These are phyloP conservation scores for Sphinx pinastri DNA, from an alignment of 2,888 invertebrate species.

Conservation along the genomic window DNA sequence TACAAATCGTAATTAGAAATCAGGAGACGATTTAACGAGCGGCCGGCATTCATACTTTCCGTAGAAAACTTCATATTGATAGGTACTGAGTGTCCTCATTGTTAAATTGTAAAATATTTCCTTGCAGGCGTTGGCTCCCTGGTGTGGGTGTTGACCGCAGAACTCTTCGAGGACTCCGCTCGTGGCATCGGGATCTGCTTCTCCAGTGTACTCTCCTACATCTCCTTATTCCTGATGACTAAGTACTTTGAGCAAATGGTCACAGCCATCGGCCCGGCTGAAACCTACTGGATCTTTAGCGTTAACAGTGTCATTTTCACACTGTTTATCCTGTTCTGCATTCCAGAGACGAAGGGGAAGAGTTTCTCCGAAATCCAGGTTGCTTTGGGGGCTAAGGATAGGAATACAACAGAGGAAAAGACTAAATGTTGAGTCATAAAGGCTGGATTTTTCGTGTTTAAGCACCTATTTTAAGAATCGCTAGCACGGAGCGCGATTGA, in stretches of 20 bases:
- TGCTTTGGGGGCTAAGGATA: constrained; percentile 42
- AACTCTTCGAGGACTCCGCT: constrained; percentile 58
- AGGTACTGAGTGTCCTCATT: no score
- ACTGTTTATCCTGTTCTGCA: constrained; percentile 46
- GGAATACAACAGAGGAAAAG: not conserved
- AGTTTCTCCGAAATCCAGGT: constrained; percentile 64
- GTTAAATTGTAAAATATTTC: not conserved
- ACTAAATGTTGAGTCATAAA: not conserved
- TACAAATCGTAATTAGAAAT: no score
- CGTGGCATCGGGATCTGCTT: constrained; percentile 53
- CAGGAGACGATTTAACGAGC: no score
- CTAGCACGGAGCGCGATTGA: no score
- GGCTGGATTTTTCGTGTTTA: not conserved
- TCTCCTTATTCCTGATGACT: constrained; percentile 48
- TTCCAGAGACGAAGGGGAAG: constrained; percentile 73
- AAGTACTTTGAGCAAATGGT: constrained; percentile 55
- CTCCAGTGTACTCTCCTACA: constrained; percentile 35
- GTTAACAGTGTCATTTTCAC: constrained; percentile 45
- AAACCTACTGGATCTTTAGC: constrained; percentile 58
- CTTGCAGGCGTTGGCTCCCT: constrained; percentile 60
- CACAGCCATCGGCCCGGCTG: constrained; percentile 48
- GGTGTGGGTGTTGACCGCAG: constrained; percentile 55
- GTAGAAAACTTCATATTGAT: no score
- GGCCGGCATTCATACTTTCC: no score
- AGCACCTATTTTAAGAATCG: no score